Conservation (phyloP, 2,888 invertebrate genomes). For the Sericinus montela region DNA sequence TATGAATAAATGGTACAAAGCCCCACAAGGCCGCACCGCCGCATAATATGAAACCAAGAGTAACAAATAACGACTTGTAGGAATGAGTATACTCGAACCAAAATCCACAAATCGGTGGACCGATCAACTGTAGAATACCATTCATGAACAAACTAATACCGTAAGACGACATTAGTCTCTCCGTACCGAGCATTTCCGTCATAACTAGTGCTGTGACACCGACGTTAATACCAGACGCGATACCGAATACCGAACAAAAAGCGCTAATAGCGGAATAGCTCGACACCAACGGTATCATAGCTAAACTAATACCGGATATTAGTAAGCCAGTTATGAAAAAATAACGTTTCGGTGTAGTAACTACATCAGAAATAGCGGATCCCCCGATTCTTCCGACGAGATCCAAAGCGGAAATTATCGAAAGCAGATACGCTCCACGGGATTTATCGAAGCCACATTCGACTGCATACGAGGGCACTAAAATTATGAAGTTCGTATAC, state of each 20-base stretch:
- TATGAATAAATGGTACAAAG: constrained; percentile 85
- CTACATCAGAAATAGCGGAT: constrained; percentile 89
- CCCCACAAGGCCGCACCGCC: constrained; percentile 87
- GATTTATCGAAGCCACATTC: constrained; percentile 85
- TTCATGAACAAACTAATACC: constrained; percentile 92
- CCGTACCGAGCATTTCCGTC: constrained; percentile 92
- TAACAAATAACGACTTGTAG: constrained; percentile 85
- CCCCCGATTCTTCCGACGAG: constrained; percentile 91
- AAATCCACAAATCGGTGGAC: constrained; percentile 90
- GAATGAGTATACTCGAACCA: constrained; percentile 82
- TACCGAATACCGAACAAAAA: constrained; percentile 87
- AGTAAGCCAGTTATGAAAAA: constrained; percentile 90
- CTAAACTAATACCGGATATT: constrained; percentile 86
- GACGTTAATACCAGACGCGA: constrained; percentile 91
- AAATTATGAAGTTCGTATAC: constrained; percentile 91
- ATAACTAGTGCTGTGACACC: constrained; percentile 93
- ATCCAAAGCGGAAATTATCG: constrained; percentile 89
- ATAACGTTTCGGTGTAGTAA: constrained; percentile 87
- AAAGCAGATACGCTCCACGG: constrained; percentile 85
- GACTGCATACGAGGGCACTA: constrained; percentile 88
- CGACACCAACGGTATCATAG: constrained; percentile 83
- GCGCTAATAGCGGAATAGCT: constrained; percentile 82
- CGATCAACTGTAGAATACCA: constrained; percentile 88
- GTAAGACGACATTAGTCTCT: constrained; percentile 90
- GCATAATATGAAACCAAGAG: constrained; percentile 85